Evolutionary conservation across 2,113 vertebrate species (phyloP).

Genomic region (Nipponia nippon): DNA sequence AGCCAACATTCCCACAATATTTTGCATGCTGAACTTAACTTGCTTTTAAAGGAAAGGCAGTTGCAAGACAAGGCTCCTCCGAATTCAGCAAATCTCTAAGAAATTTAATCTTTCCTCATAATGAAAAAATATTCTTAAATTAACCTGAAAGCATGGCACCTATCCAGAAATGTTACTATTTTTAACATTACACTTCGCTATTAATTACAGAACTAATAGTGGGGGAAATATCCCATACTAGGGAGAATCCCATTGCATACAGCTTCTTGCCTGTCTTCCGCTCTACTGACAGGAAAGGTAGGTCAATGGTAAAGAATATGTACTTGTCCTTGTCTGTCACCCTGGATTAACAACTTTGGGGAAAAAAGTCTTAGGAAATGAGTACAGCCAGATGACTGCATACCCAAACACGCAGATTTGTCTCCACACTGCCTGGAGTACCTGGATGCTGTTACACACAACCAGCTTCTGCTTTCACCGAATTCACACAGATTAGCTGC

Average conservation of each 20-base stretch:
- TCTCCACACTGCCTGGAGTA: neutral
- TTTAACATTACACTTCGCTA: neutral
- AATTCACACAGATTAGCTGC: neutral
- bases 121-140: neutral
- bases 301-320: neutral
- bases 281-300: neutral
- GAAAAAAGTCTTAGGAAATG: rapidly evolving
- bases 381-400: neutral
- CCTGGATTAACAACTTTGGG: neutral
- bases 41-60: conserved; percentile 9
- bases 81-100: neutral
- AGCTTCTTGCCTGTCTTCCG: neutral
- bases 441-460: neutral
- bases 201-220: neutral
- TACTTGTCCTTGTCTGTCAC: neutral
- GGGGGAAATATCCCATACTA: neutral
- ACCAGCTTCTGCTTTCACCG: neutral
- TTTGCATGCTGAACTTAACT: neutral
- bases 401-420: neutral
- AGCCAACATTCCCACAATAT: conserved; percentile 44
- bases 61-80: neutral
- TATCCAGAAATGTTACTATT: neutral
- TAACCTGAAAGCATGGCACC: neutral
- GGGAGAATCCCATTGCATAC: neutral
- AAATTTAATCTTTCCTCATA: conserved; percentile 3